Conservation (phyloP, 2,888 invertebrate genomes). For the Tetrapedia diversipes region DNA sequence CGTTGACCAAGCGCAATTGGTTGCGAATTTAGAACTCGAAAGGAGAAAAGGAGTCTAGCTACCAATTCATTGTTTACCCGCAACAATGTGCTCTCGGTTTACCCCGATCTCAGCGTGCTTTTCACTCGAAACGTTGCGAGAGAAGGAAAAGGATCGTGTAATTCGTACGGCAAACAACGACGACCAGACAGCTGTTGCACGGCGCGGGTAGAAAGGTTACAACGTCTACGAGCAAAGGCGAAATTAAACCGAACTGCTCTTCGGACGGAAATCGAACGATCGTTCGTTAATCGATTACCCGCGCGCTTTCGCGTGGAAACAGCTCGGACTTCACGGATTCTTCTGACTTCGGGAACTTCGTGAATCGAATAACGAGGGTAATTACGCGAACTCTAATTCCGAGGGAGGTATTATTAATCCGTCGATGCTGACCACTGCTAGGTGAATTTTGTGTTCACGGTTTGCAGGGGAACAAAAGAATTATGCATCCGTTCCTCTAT, state of each 20-base stretch:
- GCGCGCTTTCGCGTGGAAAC: neutral
- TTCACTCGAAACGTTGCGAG: slow-evolving; percentile 16
- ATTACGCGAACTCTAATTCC: too few species aligned
- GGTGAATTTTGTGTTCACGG: too few species aligned
- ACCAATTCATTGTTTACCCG: slow-evolving; percentile 46
- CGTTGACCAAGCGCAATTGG: too few species aligned
- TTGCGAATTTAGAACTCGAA: neutral
- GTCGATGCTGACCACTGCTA: too few species aligned
- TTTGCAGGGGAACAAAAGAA: too few species aligned
- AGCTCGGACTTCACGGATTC: neutral
- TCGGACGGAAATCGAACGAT: slow-evolving; percentile 30
- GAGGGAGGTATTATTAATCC: too few species aligned
- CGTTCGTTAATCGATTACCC: slow-evolving; percentile 19
- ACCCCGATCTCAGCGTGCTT: slow-evolving; percentile 18
- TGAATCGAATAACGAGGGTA: neutral
- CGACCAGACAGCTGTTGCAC: slow-evolving; percentile 45
- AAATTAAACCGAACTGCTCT: slow-evolving; percentile 36
- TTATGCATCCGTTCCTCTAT: too few species aligned
- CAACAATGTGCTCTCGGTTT: slow-evolving; percentile 41
- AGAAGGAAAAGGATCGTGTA: slow-evolving; percentile 47
- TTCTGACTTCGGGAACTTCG: too few species aligned
- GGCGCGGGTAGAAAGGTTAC: slow-evolving; percentile 26
- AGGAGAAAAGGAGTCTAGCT: neutral
- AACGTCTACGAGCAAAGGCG: slow-evolving; percentile 14
- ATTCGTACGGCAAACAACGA: slow-evolving; percentile 51